Conservation (phyloP, 2,888 invertebrate species). For the Ashinkailepas kermadecensis region DNA sequence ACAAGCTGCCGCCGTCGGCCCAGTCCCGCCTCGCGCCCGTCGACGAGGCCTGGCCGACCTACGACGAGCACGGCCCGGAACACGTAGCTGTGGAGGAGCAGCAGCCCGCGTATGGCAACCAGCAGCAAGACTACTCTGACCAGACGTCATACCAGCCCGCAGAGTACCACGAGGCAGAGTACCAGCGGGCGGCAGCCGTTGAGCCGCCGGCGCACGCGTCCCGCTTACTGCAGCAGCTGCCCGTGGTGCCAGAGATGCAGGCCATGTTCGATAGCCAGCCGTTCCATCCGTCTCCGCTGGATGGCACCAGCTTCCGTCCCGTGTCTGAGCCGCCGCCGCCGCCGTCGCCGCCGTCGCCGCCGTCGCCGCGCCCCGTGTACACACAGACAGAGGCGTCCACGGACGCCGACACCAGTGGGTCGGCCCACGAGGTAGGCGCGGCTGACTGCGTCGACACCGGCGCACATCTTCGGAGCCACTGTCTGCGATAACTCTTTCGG, state of each 20-base stretch:
- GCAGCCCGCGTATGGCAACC: not conserved
- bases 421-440: no score
- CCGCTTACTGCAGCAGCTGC: not conserved
- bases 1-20: not conserved
- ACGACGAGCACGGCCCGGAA: not conserved
- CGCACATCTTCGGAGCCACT: no score
- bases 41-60: not conserved
- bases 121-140: no score
- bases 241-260: not conserved
- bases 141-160: no score
- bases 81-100: not conserved
- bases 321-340: not conserved
- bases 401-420: not conserved
- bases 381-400: not conserved
- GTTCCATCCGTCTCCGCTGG: constrained; percentile 20
- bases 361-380: not conserved
- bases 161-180: not conserved
- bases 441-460: no score
- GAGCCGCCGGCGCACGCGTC: not conserved
- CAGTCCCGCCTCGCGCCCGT: not conserved
- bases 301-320: constrained; percentile 8
- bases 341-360: not conserved
- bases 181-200: not conserved
- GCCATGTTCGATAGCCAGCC: not conserved
- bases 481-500: no score